These are phyloP conservation scores for Acrocephalus kingi DNA, from an alignment of 2,113 vertebrate genomes.

Conservation along the genomic window DNA sequence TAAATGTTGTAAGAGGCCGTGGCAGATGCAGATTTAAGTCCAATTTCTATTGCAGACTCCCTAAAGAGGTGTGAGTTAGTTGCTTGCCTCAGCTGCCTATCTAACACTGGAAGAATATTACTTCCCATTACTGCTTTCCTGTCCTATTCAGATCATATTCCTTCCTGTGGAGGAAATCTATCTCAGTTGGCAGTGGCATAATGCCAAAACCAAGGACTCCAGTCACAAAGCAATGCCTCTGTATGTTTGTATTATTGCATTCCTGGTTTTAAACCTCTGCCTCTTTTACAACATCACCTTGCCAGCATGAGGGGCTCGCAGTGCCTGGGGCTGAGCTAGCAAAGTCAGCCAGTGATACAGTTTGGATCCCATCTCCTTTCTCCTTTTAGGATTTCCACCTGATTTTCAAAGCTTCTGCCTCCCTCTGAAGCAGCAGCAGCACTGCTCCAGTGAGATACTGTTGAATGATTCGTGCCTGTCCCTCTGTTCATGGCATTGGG, in stretches of 20 bases:
- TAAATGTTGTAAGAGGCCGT: neutral
- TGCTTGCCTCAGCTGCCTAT: conserved; percentile 10
- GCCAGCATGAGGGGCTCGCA: neutral
- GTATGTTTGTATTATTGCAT: neutral
- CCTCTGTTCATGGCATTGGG: neutral
- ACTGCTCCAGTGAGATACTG: neutral
- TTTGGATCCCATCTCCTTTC: neutral
- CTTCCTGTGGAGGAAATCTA: neutral
- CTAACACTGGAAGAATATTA: neutral
- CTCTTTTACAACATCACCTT: neutral
- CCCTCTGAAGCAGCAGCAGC: neutral
- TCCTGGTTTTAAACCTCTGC: neutral
- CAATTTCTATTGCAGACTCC: neutral
- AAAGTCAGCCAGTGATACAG: neutral
- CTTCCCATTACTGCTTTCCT: neutral
- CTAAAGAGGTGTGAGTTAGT: neutral
- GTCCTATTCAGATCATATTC: neutral
- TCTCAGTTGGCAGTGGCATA: neutral
- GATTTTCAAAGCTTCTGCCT: neutral
- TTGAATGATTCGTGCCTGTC: rapidly evolving
- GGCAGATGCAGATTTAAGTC: neutral
- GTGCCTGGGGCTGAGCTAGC: neutral
- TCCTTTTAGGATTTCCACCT: neutral
- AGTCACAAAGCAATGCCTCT: neutral
- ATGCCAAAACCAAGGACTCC: neutral